These are phyloP conservation scores for Centropristis striata DNA, from an alignment of 2,113 vertebrate genomes.

Conservation along the genomic window DNA sequence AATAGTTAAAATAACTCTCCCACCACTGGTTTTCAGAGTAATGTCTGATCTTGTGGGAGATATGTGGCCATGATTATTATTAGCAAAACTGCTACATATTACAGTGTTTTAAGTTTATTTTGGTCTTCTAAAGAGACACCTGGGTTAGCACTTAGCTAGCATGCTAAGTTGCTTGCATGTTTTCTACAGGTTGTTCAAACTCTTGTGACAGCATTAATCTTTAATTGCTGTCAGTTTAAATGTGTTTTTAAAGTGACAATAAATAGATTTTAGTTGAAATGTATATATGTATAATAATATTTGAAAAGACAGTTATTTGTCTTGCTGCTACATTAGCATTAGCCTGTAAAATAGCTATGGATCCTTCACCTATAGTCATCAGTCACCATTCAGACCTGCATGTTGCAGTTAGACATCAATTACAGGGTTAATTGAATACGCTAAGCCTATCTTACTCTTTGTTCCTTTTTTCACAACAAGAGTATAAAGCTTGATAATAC, in stretches of 20 bases:
- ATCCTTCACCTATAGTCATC: neutral
- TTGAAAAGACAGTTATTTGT: neutral
- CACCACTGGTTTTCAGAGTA: constrained; percentile 21
- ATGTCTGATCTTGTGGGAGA: constrained; percentile 15
- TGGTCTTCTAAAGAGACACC: neutral
- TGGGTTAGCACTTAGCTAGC: neutral
- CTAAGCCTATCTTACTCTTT: neutral
- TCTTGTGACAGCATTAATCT: neutral
- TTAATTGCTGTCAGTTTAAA: neutral
- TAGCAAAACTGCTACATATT: neutral
- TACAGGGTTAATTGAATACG: constrained; percentile 17
- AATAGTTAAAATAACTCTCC: constrained; percentile 33
- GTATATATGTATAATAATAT: neutral
- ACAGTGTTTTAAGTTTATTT: neutral
- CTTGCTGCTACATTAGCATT: neutral
- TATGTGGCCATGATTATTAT: constrained; percentile 9
- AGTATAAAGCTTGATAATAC: constrained; percentile 4
- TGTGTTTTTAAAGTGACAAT: neutral
- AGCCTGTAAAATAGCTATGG: neutral
- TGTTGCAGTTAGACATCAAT: neutral
- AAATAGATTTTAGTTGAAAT: neutral
- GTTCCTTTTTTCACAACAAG: constrained; percentile 1
- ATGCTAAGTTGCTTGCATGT: neutral
- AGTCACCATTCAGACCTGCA: neutral
- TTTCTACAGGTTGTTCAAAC: neutral